Conservation (phyloP, 2,797 vertebrate genomes). For the Oreochromis mossambicus region DNA sequence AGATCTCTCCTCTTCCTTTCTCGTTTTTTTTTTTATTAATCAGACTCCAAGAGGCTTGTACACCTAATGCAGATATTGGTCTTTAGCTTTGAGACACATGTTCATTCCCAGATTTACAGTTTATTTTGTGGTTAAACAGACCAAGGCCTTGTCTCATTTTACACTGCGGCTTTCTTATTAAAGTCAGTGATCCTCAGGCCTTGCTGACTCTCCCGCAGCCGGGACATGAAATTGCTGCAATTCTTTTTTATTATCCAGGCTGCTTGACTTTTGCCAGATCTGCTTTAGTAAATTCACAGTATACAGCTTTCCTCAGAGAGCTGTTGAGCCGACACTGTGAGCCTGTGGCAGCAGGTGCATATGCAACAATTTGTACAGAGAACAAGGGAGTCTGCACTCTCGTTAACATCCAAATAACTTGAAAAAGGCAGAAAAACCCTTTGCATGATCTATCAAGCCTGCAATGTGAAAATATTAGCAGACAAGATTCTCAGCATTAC, state of each 20-base stretch:
- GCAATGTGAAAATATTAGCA: slow-evolving; percentile 8
- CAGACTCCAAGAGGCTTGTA: neutral
- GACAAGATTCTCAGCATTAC: neutral
- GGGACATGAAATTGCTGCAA: neutral
- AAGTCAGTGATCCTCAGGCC: neutral
- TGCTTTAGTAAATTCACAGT: slow-evolving; percentile 8
- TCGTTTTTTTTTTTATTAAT: neutral
- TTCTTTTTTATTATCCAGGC: slow-evolving; percentile 4
- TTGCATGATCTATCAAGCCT: slow-evolving; percentile 3
- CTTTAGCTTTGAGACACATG: neutral
- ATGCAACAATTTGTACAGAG: neutral
- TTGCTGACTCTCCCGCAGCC: neutral
- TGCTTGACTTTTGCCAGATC: slow-evolving; percentile 12
- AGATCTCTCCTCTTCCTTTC: neutral
- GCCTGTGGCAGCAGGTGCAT: slow-evolving; percentile 1
- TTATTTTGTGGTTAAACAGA: neutral
- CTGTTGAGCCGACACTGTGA: neutral
- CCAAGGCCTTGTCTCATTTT: neutral
- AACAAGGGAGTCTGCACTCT: slow-evolving; percentile 4
- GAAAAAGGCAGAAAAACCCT: neutral
- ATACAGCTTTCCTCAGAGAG: neutral
- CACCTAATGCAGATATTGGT: neutral
- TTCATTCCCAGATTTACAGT: neutral
- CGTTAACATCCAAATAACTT: slow-evolving; percentile 10
- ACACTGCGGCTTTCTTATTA: neutral